Base-by-base conservation (phyloP, 92 coral and sea anemone genomes). In the Zoanthus sociatus region DNA sequence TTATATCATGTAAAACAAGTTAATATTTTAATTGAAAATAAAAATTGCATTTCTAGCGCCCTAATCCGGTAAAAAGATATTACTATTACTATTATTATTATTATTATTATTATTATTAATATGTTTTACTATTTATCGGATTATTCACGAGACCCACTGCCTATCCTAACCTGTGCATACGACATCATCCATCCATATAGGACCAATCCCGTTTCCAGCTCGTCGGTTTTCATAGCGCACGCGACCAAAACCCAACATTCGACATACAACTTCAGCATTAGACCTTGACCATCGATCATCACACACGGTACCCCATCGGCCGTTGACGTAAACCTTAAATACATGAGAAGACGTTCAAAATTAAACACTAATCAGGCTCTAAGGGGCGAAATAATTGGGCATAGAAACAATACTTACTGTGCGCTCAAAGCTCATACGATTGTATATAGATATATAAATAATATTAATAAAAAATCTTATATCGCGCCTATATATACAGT, bases 141-240 rank as follows among this genome's bases (percentile, higher is more conserved):
- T 37, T 37, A 2, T 37, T 37, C 42, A 37, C 42, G 42, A 37
- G 4, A 37, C 1, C 42, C 42, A 37, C 42, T 2, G 1, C 4
- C 42, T 3, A 50, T 9, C 8, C 55, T 50, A 11, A 94, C 98
- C 98, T 16, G 21, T 18, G 83, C 98, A 94, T 6, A 76, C 82
- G 15, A 94, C 83, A 67, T 93, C 96, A 82, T 94, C 98, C 82
- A 94, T 63, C 96, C 94, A 91, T 9, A 92, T 90, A 7, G n/a
- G 60, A 2, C 87, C 94, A 0, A 3, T 75, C n/a, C 94, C 93
- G 1, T 78, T 30, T 5, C 94, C 94, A 88, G 93, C 91, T 16
- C 94, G 73, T 9, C 77, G 72, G 9, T 47, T 77, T 4, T 88
- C 89, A 17, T 76, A 66, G 6, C 88, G 75, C 11, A 95, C 98